Evolutionary conservation across 2,888 invertebrate genomes (phyloP), one percentile per base, ranked within the genome.

Genomic region (Pterobdella sp.): DNA sequence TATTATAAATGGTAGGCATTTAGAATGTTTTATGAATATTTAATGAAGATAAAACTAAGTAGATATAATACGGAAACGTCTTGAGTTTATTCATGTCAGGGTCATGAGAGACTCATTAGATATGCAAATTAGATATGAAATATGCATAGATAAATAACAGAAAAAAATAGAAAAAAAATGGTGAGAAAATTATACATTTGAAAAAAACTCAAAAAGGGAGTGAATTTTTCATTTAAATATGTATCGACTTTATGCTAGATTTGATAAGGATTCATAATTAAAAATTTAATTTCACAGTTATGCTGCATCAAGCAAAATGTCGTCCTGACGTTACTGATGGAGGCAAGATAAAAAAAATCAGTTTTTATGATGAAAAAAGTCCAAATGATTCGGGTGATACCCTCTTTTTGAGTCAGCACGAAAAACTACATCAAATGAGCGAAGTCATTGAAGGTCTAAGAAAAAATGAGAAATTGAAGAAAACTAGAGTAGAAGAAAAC

Each of bases 11-110:
- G 49, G 49, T 42, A 7, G 22, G 49, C 49, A 42, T 42, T 14
- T 14, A 7, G 22, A 3, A 56, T 56, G n/a, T 26, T 18, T 56
- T 56, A 56, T 56, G 60, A 56, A 56, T 56, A 56, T 56, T 4
- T 56, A 56, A 56, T 56, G 60, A 56, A 56, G 60, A 26, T 22
- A 56, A 56, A 56, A 56, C 14, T 3, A 14, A 26, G n/a, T n/a
- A 22, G 18, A 3, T 29, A 32, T 22, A 22, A 10, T 18, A 34
- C 36, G 35, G n/a, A 49, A 31, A 49, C 1, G 26, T 35, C 31
- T 68, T 32, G 49, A 35, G 68, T 68, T 31, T 49, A 18, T 1
- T 37, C n/a, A 36, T 68, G n/a, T 68, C 26, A 22, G 42, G 37
- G 29, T 49, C 42, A 3, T 67, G 35, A 31, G 32, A 68, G 37